Base-by-base conservation (phyloP, 2,888 invertebrate species). In the Eupithecia insigniata region DNA sequence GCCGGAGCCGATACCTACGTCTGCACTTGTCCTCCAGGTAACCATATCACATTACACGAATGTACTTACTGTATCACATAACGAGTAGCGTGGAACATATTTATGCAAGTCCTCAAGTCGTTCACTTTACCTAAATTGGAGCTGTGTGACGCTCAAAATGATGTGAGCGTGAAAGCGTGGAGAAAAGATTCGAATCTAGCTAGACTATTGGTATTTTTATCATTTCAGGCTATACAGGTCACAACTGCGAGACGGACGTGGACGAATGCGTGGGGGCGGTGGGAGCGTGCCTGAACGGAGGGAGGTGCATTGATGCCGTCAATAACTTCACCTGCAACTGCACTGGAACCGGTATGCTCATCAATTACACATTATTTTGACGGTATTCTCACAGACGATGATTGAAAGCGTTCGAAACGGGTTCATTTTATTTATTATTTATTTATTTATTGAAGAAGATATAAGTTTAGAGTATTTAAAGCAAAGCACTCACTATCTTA, bases 281-380 rank as follows among this genome's bases (percentile, higher is more conserved):
- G 61, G 90, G 88, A 72, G 96, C 96, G 0, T 97, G 97, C 85
- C 94, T 95, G 79, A 95, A 97, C 91, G 96, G 96, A 78, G 97
- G 97, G 10, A 93, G 92, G 71, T 98, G 98, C 88, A 90, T 95
- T 66, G 97, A 97, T 89, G 96, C 95, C 67, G 93, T 96, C 80
- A 96, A 97, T 88, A 96, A 96, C 83, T 98, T 96, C 89, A 96
- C 95, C 14, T 98, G 98, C 90, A 96, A 96, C 86, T 98, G 98
- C 88, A 91, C 94, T 65, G 95, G 95, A 81, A 97, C 97, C 0
- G 96, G 96, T 95, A 67, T 8, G 16, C 39, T 39, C 39, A 14
- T 16, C 39, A 39, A 16, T 36, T 34, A 34, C 34, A 34, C 34
- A 34, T 34, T 8, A 34, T 34, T 34, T 34, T 34, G 34, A 34